Conservation (phyloP, 1,140 invertebrate genomes). For the Watersipora subatra region DNA sequence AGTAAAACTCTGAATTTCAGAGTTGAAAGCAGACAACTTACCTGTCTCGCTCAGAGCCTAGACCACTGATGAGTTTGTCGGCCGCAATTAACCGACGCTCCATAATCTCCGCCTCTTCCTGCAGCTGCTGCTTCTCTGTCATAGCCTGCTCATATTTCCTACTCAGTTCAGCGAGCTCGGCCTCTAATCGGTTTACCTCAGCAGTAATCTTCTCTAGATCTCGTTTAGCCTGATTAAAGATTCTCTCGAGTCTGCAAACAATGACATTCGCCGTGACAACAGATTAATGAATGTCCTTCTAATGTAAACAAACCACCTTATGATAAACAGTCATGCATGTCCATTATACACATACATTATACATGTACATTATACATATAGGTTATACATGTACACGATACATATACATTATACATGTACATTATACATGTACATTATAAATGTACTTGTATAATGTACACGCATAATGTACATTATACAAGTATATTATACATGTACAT, state of each 20-base stretch:
- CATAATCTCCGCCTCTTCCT: slow-evolving; percentile 70
- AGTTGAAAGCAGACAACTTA: too few species aligned
- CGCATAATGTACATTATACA: too few species aligned
- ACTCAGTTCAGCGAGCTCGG: slow-evolving; percentile 53
- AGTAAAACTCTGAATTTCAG: too few species aligned
- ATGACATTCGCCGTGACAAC: slow-evolving; percentile 7
- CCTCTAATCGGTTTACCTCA: slow-evolving; percentile 59
- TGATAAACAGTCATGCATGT: too few species aligned
- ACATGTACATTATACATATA: neutral
- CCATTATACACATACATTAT: too few species aligned
- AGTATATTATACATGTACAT: too few species aligned
- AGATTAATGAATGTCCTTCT: too few species aligned
- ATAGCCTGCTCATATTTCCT: slow-evolving; percentile 61
- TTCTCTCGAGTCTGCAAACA: slow-evolving; percentile 55
- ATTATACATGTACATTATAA: neutral
- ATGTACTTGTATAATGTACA: too few species aligned
- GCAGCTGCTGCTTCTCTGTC: slow-evolving; percentile 55
- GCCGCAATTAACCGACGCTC: slow-evolving; percentile 63
- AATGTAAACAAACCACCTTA: too few species aligned
- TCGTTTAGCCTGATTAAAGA: slow-evolving; percentile 44
- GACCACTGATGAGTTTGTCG: slow-evolving; percentile 65
- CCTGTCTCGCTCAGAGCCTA: slow-evolving; percentile 63
- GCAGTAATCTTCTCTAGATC: slow-evolving; percentile 60
- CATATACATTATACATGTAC: neutral
- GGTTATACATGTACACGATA: neutral